These are phyloP conservation scores for Poeciliopsis infans DNA, from an alignment of 2,797 vertebrate genomes.

Conservation along the genomic window DNA sequence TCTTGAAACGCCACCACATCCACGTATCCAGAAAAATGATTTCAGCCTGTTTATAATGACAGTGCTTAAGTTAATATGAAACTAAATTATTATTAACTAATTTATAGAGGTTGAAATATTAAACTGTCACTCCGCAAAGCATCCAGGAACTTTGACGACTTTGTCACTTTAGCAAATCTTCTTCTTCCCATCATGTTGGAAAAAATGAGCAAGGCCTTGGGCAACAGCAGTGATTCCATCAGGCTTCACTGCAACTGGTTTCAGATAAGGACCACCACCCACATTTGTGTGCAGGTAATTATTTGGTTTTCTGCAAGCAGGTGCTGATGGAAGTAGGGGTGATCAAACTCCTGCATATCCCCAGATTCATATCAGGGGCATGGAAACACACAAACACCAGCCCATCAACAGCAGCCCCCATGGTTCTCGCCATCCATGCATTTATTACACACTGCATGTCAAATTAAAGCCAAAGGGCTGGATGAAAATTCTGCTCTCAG, in stretches of 20 bases:
- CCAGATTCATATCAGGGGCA: constrained; percentile 76
- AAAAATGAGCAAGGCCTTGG: constrained; percentile 49
- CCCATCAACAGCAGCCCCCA: constrained; percentile 66
- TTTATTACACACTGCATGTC: constrained; percentile 28
- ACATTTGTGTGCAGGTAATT: constrained; percentile 69
- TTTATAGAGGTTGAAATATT: background rate
- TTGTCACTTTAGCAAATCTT: constrained; percentile 27
- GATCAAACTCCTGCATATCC: constrained; percentile 69
- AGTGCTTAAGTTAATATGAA: background rate
- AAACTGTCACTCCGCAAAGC: background rate
- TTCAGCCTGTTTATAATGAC: background rate
- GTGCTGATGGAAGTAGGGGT: constrained; percentile 71
- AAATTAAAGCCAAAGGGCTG: constrained; percentile 22
- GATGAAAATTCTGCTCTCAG: constrained; percentile 31
- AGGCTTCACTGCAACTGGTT: constrained; percentile 46
- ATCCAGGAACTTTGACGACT: constrained; percentile 10
- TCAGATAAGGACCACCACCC: constrained; percentile 74
- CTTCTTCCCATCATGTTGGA: constrained; percentile 12
- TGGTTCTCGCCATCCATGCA: constrained; percentile 42
- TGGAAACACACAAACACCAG: constrained; percentile 56
- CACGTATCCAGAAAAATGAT: background rate
- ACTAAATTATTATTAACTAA: background rate
- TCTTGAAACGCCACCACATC: background rate
- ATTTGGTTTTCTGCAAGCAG: constrained; percentile 79
- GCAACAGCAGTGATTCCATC: constrained; percentile 41